Evolutionary conservation across 2,113 vertebrate species (phyloP).

Genomic region (Corynorhinus townsendii): DNA sequence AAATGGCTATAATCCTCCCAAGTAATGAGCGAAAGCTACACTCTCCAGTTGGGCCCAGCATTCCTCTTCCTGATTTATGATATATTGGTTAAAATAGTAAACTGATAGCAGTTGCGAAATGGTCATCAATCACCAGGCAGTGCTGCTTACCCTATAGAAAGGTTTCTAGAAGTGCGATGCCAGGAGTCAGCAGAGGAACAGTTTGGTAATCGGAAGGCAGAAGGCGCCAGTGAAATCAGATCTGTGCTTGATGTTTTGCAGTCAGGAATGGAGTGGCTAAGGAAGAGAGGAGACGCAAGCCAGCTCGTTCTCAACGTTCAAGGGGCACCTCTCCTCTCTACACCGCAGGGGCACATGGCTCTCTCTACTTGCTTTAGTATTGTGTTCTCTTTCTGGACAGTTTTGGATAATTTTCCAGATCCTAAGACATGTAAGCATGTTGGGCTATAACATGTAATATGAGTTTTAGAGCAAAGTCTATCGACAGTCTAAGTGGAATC

Average conservation of each 20-base stretch:
- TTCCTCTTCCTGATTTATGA: constrained; percentile 84
- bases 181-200: constrained; percentile 50
- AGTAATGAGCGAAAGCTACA: constrained; percentile 84
- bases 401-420: not conserved
- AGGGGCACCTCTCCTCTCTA: not conserved
- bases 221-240: constrained; percentile 48
- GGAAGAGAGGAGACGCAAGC: not conserved
- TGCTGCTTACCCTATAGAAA: constrained; percentile 73
- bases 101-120: constrained; percentile 77
- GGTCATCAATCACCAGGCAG: constrained; percentile 73
- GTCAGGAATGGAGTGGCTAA: not conserved
- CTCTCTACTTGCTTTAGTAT: not conserved
- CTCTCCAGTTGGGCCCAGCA: constrained; percentile 77
- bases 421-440: not conserved
- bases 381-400: constrained; percentile 12
- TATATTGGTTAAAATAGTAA: constrained; percentile 81
- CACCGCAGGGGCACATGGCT: fast-evolving
- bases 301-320: not conserved
- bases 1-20: constrained; percentile 83
- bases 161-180: constrained; percentile 65
- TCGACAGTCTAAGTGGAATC: not conserved
- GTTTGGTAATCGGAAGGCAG: constrained; percentile 56
- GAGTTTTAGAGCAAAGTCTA: not conserved
- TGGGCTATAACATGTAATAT: not conserved
- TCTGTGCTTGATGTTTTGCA: not conserved